Evolutionary conservation across 2,797 vertebrate species (phyloP).

Genomic region (Micrastur ruficollis): DNA sequence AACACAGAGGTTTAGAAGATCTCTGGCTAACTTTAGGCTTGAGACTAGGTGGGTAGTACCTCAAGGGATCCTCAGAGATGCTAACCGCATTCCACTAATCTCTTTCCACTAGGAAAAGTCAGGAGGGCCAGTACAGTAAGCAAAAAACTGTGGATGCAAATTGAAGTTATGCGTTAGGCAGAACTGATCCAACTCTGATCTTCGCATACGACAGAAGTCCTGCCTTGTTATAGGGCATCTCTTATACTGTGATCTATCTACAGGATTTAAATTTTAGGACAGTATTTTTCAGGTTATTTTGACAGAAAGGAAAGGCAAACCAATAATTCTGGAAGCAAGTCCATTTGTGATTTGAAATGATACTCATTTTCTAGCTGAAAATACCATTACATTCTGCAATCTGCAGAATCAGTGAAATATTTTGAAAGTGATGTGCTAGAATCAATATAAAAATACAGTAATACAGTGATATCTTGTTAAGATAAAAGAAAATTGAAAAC

Average conservation of each 20-base stretch:
- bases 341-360: not conserved
- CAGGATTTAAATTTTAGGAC: not conserved
- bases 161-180: not conserved
- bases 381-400: not conserved
- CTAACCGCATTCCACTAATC: not conserved
- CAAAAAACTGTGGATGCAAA: not conserved
- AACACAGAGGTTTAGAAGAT: not conserved
- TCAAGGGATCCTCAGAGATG: not conserved
- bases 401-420: not conserved
- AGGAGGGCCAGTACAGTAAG: not conserved
- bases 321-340: not conserved
- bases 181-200: not conserved
- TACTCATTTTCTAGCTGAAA: not conserved
- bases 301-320: not conserved
- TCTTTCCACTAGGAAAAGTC: not conserved
- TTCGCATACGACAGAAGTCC: not conserved
- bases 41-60: not conserved
- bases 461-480: not conserved
- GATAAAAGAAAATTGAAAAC: not conserved
- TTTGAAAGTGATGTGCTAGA: not conserved
- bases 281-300: not conserved
- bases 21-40: not conserved
- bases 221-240: not conserved
- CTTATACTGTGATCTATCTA: not conserved
- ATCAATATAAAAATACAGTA: not conserved